phyloP scores from a whole-genome alignment of 2,888 invertebrate species.

The Diplazon laetatorius region DNA sequence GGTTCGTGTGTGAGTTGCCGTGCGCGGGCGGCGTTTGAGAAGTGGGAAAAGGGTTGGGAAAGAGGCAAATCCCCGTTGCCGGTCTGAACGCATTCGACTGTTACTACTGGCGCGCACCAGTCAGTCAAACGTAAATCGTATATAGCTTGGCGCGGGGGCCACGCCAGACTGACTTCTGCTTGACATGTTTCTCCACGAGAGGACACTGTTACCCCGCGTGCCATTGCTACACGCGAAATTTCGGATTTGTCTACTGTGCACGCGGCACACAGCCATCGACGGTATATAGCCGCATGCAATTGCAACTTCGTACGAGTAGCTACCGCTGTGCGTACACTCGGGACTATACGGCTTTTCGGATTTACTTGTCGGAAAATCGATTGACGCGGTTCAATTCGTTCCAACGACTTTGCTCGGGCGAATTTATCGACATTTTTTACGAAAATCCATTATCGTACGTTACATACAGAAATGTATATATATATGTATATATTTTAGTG shows the following conservation, averaged over 20 bases:
- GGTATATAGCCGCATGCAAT: too few species aligned
- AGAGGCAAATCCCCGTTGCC: slow-evolving; percentile 53
- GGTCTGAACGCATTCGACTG: slow-evolving; percentile 48
- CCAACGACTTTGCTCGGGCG: too few species aligned
- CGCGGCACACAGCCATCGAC: too few species aligned
- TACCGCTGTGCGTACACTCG: too few species aligned
- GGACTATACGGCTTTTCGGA: too few species aligned
- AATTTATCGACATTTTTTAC: too few species aligned
- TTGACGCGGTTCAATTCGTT: too few species aligned
- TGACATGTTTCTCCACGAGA: slow-evolving; percentile 68
- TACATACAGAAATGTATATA: too few species aligned
- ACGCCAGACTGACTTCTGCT: slow-evolving; percentile 70
- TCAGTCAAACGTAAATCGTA: slow-evolving; percentile 78
- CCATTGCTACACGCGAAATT: neutral
- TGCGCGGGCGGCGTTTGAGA: slow-evolving; percentile 10
- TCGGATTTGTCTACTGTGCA: neutral
- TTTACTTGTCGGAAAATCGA: neutral
- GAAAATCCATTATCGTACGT: too few species aligned
- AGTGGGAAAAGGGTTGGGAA: slow-evolving; percentile 37
- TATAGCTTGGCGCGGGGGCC: too few species aligned
- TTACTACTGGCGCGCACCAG: slow-evolving; percentile 62
- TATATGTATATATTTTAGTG: too few species aligned
- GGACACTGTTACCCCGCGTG: neutral
- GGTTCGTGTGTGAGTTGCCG: slow-evolving; percentile 5
- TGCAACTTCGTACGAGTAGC: slow-evolving; percentile 4